These are phyloP conservation scores for Nyctereutes procyonoides DNA, from an alignment of 2,113 vertebrate genomes.

Conservation along the genomic window DNA sequence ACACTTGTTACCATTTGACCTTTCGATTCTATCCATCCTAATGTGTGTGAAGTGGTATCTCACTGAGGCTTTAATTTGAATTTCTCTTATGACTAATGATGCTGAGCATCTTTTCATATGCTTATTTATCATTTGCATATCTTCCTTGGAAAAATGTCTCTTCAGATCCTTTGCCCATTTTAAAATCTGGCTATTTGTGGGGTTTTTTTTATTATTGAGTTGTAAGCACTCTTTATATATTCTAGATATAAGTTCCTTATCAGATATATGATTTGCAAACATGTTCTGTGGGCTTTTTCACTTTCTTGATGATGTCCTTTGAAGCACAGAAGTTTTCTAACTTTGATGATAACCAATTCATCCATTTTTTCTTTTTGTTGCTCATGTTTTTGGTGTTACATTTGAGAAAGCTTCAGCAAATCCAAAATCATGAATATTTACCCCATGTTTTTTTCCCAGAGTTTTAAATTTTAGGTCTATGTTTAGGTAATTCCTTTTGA, in stretches of 20 bases:
- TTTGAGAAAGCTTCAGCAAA: not conserved
- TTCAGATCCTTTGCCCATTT: too few relatives aligned
- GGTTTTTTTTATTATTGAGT: not conserved
- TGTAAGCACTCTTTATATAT: not conserved
- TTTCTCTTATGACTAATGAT: not conserved
- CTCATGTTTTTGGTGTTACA: not conserved
- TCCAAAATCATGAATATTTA: not conserved
- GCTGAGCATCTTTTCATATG: not conserved
- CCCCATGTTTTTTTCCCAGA: not conserved
- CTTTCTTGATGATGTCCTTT: not conserved
- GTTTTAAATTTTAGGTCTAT: not conserved
- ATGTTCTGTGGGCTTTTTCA: not conserved
- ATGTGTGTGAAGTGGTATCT: not conserved
- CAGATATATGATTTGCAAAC: not conserved
- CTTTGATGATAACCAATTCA: not conserved
- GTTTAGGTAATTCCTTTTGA: not conserved
- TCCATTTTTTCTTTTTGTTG: not conserved
- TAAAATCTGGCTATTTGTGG: too few relatives aligned
- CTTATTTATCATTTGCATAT: too few relatives aligned
- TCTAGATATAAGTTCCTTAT: not conserved
- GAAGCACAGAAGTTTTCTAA: not conserved
- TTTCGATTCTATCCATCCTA: not conserved
- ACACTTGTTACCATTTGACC: not conserved
- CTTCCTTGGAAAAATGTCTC: too few relatives aligned
- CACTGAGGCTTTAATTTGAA: not conserved